These are phyloP conservation scores for Tricholaema leucomelas DNA, from an alignment of 2,113 vertebrate species.

Conservation along the genomic window DNA sequence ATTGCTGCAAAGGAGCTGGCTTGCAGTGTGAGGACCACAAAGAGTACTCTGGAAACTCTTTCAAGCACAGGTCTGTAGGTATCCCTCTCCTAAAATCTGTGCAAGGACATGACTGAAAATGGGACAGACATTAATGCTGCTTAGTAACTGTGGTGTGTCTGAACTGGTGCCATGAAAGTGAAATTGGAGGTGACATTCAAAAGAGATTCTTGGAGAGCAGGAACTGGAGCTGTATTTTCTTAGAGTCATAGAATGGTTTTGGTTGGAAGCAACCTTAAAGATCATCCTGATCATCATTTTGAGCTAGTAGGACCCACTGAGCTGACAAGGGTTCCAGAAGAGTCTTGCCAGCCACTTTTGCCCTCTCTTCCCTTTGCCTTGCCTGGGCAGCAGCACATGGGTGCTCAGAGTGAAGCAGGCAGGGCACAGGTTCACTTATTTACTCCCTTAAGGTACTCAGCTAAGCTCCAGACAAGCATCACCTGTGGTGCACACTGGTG, in stretches of 20 bases:
- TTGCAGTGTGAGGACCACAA: background rate
- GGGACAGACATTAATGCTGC: background rate
- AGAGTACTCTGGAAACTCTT: background rate
- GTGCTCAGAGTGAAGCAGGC: background rate
- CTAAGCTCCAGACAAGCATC: background rate
- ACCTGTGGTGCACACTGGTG: accelerated
- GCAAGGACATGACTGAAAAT: background rate
- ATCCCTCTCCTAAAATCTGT: background rate
- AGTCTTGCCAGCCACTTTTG: background rate
- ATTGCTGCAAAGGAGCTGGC: background rate
- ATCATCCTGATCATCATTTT: background rate
- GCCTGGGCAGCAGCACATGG: background rate
- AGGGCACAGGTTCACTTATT: background rate
- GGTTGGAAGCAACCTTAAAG: too few relatives aligned
- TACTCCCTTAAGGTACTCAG: background rate
- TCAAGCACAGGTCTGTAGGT: background rate
- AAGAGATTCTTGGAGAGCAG: background rate
- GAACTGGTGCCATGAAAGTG: background rate
- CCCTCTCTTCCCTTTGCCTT: background rate
- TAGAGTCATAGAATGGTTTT: too few relatives aligned
- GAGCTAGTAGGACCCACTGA: background rate
- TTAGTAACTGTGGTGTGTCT: background rate
- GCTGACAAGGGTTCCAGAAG: background rate
- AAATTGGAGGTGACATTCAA: background rate
- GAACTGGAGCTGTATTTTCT: background rate